Evolutionary conservation across 2,113 vertebrate genomes (phyloP).

Genomic region (Anoura caudifer): DNA sequence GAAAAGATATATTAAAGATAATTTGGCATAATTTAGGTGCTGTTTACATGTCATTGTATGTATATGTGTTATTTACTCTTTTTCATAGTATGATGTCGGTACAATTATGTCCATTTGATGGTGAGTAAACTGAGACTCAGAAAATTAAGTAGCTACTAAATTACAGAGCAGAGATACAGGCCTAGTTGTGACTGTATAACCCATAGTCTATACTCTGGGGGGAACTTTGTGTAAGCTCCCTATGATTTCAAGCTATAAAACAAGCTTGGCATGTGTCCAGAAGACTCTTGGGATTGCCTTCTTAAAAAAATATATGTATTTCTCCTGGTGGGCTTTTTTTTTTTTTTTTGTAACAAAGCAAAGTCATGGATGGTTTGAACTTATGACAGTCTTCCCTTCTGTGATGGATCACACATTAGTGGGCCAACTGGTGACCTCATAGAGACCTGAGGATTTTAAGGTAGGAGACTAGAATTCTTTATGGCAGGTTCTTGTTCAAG

Average conservation of each 20-base stretch:
- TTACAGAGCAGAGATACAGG: background rate
- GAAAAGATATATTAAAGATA: background rate
- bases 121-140: background rate
- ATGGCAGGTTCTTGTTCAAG: background rate
- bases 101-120: background rate
- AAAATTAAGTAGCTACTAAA: background rate
- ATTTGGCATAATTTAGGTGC: background rate
- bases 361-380: background rate
- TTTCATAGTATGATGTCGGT: background rate
- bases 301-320: background rate
- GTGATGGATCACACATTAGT: background rate
- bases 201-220: background rate
- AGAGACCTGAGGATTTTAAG: background rate
- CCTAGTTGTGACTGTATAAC: background rate
- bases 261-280: background rate
- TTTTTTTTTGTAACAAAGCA: constrained; percentile 21
- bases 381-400: background rate
- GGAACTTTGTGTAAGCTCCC: background rate
- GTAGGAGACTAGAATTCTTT: background rate
- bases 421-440: background rate
- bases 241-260: background rate
- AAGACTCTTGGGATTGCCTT: background rate
- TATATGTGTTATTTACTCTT: background rate
- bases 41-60: background rate
- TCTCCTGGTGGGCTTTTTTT: background rate